Conservation (phyloP, 2,888 invertebrate genomes). For the Diploptera punctata region DNA sequence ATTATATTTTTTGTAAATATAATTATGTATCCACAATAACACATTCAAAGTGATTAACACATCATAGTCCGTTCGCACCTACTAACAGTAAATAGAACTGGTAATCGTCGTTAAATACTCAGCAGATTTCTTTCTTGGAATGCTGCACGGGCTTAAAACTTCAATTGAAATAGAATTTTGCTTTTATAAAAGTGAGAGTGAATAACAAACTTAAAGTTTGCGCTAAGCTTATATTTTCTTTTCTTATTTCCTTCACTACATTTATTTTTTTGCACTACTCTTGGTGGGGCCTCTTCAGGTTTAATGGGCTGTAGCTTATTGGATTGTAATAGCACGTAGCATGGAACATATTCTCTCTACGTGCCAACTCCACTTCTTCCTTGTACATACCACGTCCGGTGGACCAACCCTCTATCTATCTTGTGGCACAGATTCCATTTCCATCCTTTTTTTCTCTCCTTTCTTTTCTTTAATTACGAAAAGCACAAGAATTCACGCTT, state of each 20-base stretch:
- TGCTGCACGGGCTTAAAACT: no score
- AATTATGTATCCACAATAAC: no score
- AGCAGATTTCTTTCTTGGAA: no score
- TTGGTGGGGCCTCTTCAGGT: constrained; percentile 1
- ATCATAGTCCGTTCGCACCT: no score
- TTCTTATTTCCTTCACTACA: background rate
- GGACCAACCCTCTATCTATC: constrained; percentile 2
- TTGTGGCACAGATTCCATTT: constrained; percentile 26
- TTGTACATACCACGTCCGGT: constrained; percentile 9
- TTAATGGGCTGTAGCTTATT: constrained; percentile 33
- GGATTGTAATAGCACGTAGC: constrained; percentile 29
- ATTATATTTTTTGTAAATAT: no score
- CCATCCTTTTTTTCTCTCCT: background rate
- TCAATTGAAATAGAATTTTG: no score
- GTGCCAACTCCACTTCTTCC: constrained; percentile 13
- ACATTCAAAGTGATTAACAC: no score
- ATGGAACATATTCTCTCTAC: constrained; percentile 21
- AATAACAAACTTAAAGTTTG: no score
- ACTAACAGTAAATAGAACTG: no score
- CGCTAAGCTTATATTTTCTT: background rate
- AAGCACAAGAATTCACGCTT: constrained; percentile 17
- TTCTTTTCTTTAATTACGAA: constrained; percentile 13
- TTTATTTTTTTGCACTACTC: background rate
- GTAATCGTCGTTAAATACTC: no score
- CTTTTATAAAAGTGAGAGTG: no score